Evolutionary conservation across 2,797 vertebrate genomes (phyloP), one percentile per base, ranked within the genome.

Genomic region (Natrix natrix): DNA sequence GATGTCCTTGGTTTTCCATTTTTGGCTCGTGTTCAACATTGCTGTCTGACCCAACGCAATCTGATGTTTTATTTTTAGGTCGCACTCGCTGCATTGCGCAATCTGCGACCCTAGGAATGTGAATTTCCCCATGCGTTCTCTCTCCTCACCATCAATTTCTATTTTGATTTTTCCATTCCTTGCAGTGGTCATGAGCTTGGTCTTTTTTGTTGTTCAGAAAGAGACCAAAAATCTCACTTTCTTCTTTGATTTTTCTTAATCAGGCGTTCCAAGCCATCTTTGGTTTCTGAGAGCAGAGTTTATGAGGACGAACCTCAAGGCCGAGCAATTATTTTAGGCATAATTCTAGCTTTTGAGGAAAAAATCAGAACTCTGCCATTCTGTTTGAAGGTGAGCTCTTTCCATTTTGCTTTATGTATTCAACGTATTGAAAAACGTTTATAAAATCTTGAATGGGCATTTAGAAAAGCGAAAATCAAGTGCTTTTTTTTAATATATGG

Each of bases 371-470:
- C 28, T 37, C 37, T 32, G 32, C 11, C 59, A 3, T 93, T 56
- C 14, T 55, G 24, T n/a, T 52, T 56, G 8, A 91, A 60, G n/a
- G 3, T 3, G 4, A 88, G 48, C 69, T 52, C 55, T 57, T 52
- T 60, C 26, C 12, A 12, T 7, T 55, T 92, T 10, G 37, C n/a
- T 63, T 17, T 32, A 74, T 55, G 22, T 74, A 54, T 83, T 48
- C 20, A 20, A 12, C 37, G 56, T 90, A 32, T 66, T 69, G 89
- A 32, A 74, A 74, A 55, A 14, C 20, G 2, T 91, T 89, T 48
- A 3, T 43, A 83, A 83, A 78, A 83, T 43, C 17, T 83, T 83
- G 95, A 96, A 95, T 8, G 92, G 90, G 91, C 55, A 94, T 90
- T 91, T 91, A 26, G 90, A 94, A 94, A 91, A 93, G 0, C 90